These are phyloP conservation scores for Cataglyphis livida DNA, from an alignment of 2,888 invertebrate genomes.

Conservation along the genomic window DNA sequence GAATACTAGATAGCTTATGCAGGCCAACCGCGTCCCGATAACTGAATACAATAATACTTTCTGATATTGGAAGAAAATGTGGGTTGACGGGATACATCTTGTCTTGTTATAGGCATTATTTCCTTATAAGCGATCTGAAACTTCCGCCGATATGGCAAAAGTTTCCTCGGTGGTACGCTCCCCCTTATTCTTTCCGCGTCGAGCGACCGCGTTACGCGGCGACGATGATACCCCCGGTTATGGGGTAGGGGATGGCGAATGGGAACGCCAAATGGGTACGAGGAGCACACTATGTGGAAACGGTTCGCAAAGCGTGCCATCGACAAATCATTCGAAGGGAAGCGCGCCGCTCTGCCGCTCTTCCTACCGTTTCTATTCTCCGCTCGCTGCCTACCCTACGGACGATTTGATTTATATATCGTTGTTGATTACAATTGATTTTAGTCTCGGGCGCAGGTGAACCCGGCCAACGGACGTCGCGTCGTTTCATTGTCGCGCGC, in stretches of 20 bases:
- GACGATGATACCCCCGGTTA: constrained; percentile 41
- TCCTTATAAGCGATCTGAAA: constrained; percentile 32
- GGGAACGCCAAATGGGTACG: constrained; percentile 18
- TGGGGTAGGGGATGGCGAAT: constrained; percentile 52
- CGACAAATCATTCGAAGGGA: constrained; percentile 77
- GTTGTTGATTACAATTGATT: constrained; percentile 82
- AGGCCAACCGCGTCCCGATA: neutral
- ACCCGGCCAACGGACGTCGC: constrained; percentile 38
- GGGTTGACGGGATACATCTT: neutral
- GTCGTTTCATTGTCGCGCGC: constrained; percentile 43
- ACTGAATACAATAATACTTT: neutral
- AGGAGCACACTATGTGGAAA: constrained; percentile 49
- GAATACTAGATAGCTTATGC: neutral
- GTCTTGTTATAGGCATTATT: constrained; percentile 31
- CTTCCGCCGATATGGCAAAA: constrained; percentile 55
- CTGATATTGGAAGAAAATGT: neutral
- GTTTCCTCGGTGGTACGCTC: constrained; percentile 33
- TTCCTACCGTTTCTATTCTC: constrained; percentile 59
- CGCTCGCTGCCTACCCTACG: constrained; percentile 55
- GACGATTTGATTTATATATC: constrained; percentile 79
- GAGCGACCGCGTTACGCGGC: constrained; percentile 38
- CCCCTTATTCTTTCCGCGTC: neutral
- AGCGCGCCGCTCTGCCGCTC: constrained; percentile 65
- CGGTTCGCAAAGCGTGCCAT: constrained; percentile 68
- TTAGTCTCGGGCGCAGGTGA: constrained; percentile 66